These are phyloP conservation scores for Galeruca laticollis DNA, from an alignment of 2,888 invertebrate species.

Conservation along the genomic window DNA sequence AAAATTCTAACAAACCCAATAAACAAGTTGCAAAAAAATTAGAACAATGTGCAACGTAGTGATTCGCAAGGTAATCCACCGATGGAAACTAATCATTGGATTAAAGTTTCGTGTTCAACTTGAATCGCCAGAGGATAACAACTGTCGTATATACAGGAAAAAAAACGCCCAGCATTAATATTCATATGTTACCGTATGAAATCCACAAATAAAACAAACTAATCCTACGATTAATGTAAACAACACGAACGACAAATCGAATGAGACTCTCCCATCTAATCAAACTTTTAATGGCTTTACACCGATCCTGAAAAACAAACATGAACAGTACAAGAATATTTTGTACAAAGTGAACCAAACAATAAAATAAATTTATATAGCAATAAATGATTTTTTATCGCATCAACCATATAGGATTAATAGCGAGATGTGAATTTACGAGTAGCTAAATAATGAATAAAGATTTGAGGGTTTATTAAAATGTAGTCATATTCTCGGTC, in stretches of 20 bases:
- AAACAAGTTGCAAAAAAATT: too few species aligned
- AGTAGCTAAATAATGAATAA: too few species aligned
- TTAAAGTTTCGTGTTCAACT: conserved; percentile 3
- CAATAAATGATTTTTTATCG: too few species aligned
- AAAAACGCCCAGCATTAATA: conserved; percentile 1
- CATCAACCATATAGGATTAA: too few species aligned
- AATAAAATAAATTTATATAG: too few species aligned
- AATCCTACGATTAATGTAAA: conserved; percentile 11
- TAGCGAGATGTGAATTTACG: too few species aligned
- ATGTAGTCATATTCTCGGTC: too few species aligned
- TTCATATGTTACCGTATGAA: conserved; percentile 8
- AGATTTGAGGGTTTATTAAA: too few species aligned
- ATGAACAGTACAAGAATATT: not conserved
- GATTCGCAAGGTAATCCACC: not conserved
- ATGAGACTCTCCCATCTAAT: conserved; percentile 4
- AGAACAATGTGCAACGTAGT: not conserved
- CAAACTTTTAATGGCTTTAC: not conserved
- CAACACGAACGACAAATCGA: conserved; percentile 14
- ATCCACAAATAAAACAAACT: not conserved
- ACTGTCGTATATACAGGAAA: not conserved
- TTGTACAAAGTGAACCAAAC: not conserved
- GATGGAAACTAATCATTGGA: not conserved
- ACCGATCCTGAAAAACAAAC: not conserved
- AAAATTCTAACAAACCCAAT: too few species aligned
- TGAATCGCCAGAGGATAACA: not conserved